Conservation (phyloP, 2,113 vertebrate genomes). For the Origma solitaria region DNA sequence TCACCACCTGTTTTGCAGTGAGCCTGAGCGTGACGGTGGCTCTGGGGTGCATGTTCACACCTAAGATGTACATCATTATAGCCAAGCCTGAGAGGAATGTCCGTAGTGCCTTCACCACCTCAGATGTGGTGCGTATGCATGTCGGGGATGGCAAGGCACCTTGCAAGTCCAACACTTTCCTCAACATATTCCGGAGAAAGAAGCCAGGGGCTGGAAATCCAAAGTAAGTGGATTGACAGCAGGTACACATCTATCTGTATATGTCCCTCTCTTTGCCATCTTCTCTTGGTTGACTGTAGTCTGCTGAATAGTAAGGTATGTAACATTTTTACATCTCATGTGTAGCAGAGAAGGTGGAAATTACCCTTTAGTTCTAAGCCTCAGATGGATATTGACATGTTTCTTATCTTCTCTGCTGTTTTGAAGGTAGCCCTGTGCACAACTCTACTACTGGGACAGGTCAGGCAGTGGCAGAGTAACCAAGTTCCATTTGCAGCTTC, state of each 20-base stretch:
- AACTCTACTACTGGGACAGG: not conserved
- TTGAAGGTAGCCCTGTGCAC: not conserved
- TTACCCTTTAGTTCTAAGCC: not conserved
- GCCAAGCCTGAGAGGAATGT: slow-evolving; percentile 97
- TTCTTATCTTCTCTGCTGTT: not conserved
- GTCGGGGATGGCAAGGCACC: slow-evolving; percentile 94
- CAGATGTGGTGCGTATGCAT: slow-evolving; percentile 97
- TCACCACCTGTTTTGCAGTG: slow-evolving; percentile 97
- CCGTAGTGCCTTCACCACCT: slow-evolving; percentile 98
- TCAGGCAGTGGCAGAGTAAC: not conserved
- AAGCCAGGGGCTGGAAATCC: slow-evolving; percentile 85
- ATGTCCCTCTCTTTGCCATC: not conserved
- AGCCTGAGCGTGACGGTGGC: slow-evolving; percentile 97
- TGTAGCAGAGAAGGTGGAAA: not conserved
- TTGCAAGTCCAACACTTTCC: slow-evolving; percentile 89
- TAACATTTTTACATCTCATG: not conserved
- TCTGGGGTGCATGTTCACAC: slow-evolving; percentile 98
- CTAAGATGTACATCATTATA: slow-evolving; percentile 99
- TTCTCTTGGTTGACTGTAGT: not conserved
- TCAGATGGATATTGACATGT: not conserved
- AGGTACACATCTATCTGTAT: not conserved
- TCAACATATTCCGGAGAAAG: slow-evolving; percentile 98
- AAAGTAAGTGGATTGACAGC: slow-evolving; percentile 76
- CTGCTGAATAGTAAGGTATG: slow-evolving; percentile 21
- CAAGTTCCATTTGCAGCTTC: not conserved